Evolutionary conservation across 2,797 vertebrate genomes (phyloP).

Genomic region (Valencia hispanica): DNA sequence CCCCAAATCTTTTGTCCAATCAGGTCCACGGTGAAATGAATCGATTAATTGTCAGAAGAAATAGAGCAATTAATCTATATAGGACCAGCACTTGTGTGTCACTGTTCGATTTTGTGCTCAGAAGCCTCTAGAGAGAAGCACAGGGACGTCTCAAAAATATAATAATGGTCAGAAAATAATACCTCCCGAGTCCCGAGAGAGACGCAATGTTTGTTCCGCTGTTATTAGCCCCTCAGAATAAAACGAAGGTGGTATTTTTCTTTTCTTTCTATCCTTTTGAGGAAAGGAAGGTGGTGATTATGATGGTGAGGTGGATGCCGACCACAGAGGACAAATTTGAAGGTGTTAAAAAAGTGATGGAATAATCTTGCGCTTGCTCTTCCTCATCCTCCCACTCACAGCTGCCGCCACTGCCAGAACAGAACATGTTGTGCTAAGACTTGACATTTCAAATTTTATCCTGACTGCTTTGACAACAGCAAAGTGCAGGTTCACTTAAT

Average conservation of each 20-base stretch:
- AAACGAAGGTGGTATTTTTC: slow-evolving; percentile 23
- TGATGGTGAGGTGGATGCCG: slow-evolving; percentile 39
- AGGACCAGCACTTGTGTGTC: slow-evolving; percentile 16
- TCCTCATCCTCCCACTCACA: slow-evolving; percentile 69
- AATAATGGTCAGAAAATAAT: slow-evolving; percentile 65
- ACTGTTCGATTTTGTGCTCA: slow-evolving; percentile 44
- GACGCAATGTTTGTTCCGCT: slow-evolving; percentile 51
- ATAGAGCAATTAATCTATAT: slow-evolving; percentile 65
- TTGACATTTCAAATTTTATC: slow-evolving; percentile 63
- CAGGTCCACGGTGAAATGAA: slow-evolving; percentile 51
- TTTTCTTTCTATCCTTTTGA: slow-evolving; percentile 15
- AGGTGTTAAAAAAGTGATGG: slow-evolving; percentile 65
- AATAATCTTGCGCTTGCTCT: slow-evolving; percentile 55
- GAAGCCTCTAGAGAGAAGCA: slow-evolving; percentile 42
- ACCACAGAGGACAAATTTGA: slow-evolving; percentile 53
- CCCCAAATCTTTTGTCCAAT: slow-evolving; percentile 48
- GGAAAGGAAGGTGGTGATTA: slow-evolving; percentile 34
- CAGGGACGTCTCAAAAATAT: slow-evolving; percentile 51
- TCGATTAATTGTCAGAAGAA: slow-evolving; percentile 69
- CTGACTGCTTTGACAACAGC: slow-evolving; percentile 38
- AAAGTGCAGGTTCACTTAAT: slow-evolving; percentile 34
- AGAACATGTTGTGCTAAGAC: slow-evolving; percentile 61
- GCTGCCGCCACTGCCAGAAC: slow-evolving; percentile 55
- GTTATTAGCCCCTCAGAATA: slow-evolving; percentile 58
- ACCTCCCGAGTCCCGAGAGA: slow-evolving; percentile 44